Conservation (phyloP, 2,888 invertebrate genomes). For the Apomyelois bistriatella region DNA sequence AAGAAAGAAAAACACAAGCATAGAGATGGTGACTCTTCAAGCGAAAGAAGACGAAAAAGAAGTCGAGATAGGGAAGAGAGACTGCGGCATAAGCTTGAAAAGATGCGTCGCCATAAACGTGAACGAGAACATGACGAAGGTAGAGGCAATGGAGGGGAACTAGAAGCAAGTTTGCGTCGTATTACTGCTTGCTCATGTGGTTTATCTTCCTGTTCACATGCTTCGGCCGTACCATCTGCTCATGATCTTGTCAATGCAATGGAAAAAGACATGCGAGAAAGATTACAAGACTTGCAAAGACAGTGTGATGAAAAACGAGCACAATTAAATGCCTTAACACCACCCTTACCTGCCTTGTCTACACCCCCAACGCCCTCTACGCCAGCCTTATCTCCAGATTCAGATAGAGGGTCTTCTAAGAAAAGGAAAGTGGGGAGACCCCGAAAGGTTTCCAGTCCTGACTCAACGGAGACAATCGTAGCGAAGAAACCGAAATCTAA, state of each 20-base stretch:
- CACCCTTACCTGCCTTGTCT: constrained; percentile 66
- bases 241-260: constrained; percentile 84
- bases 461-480: constrained; percentile 89
- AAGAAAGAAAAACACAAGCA: constrained; percentile 64
- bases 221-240: constrained; percentile 64
- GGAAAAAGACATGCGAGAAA: constrained; percentile 90
- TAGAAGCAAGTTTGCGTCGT: constrained; percentile 63
- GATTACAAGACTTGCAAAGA: constrained; percentile 88
- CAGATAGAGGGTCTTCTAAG: constrained; percentile 81
- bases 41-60: constrained; percentile 58
- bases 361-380: constrained; percentile 67
- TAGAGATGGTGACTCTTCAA: constrained; percentile 61
- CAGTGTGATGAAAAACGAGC: constrained; percentile 91
- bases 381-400: constrained; percentile 69
- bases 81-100: constrained; percentile 65
- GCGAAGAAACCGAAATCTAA: constrained; percentile 89
- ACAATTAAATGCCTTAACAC: constrained; percentile 86
- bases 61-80: constrained; percentile 66
- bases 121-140: constrained; percentile 56
- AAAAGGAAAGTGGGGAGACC: constrained; percentile 92
- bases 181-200: constrained; percentile 66
- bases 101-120: constrained; percentile 65
- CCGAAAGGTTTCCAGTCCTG: constrained; percentile 83
- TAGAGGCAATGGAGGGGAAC: constrained; percentile 51
- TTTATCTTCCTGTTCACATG: constrained; percentile 45